Percentiles rank a stretch among this genome's conserved stretches.
Evolutionary conservation across 2,113 vertebrate species (phyloP).

Genomic region (Cyprinodon tularosa): DNA sequence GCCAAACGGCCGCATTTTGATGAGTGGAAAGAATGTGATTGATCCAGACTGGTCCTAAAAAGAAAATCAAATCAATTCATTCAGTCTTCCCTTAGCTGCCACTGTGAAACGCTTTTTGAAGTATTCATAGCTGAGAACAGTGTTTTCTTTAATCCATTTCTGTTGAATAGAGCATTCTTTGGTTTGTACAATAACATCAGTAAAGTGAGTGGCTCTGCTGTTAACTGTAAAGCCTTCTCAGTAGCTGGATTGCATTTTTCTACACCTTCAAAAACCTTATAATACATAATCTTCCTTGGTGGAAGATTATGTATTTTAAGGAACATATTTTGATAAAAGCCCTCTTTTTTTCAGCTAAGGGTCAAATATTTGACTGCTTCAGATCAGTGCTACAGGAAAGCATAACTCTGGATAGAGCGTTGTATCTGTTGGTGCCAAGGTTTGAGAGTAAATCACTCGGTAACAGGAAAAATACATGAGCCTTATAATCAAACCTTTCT

Average conservation of each 20-base stretch:
- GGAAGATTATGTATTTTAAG: conserved; percentile 31
- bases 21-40: conserved; percentile 82
- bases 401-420: neutral
- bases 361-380: neutral
- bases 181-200: conserved; percentile 27
- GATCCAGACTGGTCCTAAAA: conserved; percentile 84
- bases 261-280: conserved; percentile 27
- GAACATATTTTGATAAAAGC: neutral
- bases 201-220: conserved; percentile 28
- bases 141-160: conserved; percentile 23
- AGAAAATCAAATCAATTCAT: conserved; percentile 90
- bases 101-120: conserved; percentile 62
- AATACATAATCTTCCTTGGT: neutral
- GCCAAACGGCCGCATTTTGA: conserved; percentile 71
- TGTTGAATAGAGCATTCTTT: conserved; percentile 36
- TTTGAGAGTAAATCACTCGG: neutral
- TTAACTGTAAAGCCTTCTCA: conserved; percentile 47
- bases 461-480: neutral
- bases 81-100: conserved; percentile 74
- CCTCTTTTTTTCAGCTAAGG: conserved; percentile 4
- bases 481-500: neutral
- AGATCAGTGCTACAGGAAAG: neutral
- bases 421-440: neutral
- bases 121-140: conserved; percentile 49
- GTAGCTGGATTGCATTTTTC: conserved; percentile 47